Evolutionary conservation across 1,140 invertebrate genomes (phyloP).

Genomic region (Heliconius himera): DNA sequence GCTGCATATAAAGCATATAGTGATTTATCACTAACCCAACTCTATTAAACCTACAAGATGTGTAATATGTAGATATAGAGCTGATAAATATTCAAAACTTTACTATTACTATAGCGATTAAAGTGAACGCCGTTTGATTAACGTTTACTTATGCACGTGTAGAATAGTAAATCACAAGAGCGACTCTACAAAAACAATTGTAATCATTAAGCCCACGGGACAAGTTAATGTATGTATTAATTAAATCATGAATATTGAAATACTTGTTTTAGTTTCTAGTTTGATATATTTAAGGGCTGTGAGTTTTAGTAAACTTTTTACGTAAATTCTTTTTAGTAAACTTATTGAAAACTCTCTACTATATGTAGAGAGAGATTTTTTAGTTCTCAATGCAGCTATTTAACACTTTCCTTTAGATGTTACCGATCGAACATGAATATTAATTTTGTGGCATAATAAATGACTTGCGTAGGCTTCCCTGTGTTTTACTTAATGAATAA

Average conservation of each 20-base stretch:
- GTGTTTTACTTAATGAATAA: conserved; percentile 36
- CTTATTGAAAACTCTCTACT: not conserved
- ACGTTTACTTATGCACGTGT: conserved; percentile 8
- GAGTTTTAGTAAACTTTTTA: not conserved
- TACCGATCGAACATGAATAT: conserved; percentile 38
- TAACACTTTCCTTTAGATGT: conserved; percentile 23
- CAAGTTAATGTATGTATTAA: conserved; percentile 22
- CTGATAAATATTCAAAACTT: conserved; percentile 5
- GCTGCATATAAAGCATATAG: not conserved
- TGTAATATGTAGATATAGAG: not conserved
- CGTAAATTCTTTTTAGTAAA: not conserved
- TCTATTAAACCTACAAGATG: not conserved
- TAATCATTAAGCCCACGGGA: conserved; percentile 22
- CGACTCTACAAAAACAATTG: conserved; percentile 20
- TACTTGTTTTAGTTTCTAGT: not conserved
- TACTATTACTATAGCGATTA: conserved; percentile 1
- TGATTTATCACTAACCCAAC: not conserved
- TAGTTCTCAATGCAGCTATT: not conserved
- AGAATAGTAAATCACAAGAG: conserved; percentile 3
- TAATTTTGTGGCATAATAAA: conserved; percentile 34
- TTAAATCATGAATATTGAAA: conserved; percentile 2
- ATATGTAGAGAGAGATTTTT: not conserved
- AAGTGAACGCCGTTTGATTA: conserved; percentile 7
- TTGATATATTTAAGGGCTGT: not conserved
- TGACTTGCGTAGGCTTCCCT: conserved; percentile 26